Evolutionary conservation across 1,140 invertebrate species (phyloP).

Genomic region (Sycophila sp.): DNA sequence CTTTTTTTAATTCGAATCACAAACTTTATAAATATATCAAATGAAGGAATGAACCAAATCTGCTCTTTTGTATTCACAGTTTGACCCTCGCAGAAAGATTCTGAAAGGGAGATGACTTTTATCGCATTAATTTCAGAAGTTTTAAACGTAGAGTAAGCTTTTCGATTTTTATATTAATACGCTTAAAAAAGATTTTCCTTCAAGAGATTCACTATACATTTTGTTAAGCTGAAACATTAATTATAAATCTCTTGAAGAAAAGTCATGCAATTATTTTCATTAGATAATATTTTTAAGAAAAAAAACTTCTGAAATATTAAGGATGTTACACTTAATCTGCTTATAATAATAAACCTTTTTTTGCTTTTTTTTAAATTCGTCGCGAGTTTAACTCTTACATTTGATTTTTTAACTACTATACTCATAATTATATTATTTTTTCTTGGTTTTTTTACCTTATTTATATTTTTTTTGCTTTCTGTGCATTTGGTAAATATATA

Average conservation of each 20-base stretch:
- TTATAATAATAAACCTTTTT: slow-evolving; percentile 39
- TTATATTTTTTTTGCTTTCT: slow-evolving; percentile 47
- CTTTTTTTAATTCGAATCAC: neutral
- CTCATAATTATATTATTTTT: slow-evolving; percentile 42
- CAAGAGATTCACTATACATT: slow-evolving; percentile 15
- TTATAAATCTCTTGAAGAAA: slow-evolving; percentile 9
- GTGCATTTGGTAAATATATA: slow-evolving; percentile 44
- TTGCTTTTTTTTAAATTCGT: slow-evolving; percentile 38
- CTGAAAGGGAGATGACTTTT: slow-evolving; percentile 7
- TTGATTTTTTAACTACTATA: slow-evolving; percentile 27
- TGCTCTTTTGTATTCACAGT: slow-evolving; percentile 14
- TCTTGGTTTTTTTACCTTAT: slow-evolving; percentile 49
- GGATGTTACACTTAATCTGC: slow-evolving; percentile 9
- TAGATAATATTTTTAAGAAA: slow-evolving; percentile 5
- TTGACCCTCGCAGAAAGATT: neutral
- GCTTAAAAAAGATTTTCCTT: neutral
- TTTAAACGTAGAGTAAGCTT: slow-evolving; percentile 13
- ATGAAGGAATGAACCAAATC: neutral
- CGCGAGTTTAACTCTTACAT: slow-evolving; percentile 35
- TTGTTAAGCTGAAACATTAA: slow-evolving; percentile 26
- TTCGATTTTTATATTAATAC: neutral
- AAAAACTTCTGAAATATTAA: slow-evolving; percentile 33
- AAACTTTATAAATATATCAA: neutral
- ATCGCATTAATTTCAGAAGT: slow-evolving; percentile 27
- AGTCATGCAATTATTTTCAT: neutral